Percentiles rank a stretch among this genome's conserved stretches.
Conservation (phyloP, 2,888 invertebrate genomes). For the Oasisia sp. region DNA sequence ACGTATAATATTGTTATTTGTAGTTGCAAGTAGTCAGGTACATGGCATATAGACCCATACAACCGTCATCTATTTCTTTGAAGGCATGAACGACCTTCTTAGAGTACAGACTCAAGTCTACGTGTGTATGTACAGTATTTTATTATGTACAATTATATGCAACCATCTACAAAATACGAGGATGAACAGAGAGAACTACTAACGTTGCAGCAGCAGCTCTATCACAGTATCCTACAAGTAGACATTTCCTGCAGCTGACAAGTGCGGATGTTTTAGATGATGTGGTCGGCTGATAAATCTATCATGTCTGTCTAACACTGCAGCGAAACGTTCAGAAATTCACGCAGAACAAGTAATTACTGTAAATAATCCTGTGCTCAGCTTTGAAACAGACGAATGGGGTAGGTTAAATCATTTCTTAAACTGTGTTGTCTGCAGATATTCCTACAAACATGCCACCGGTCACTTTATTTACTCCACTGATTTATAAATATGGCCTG, state of each 20-base stretch:
- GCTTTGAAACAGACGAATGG: background rate
- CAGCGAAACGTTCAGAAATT: background rate
- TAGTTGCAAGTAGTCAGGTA: no score
- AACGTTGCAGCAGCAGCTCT: background rate
- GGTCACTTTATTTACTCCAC: background rate
- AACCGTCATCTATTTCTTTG: background rate
- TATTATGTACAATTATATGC: conserved; percentile 17
- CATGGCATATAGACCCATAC: no score
- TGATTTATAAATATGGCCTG: background rate
- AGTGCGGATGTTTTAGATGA: background rate
- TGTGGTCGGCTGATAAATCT: background rate
- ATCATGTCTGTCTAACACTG: background rate
- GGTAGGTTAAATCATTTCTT: background rate
- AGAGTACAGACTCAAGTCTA: background rate
- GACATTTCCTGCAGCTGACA: background rate
- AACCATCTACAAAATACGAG: background rate
- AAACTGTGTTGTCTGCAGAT: background rate
- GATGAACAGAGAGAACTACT: background rate
- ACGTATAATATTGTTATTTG: no score
- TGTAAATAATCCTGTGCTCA: background rate
- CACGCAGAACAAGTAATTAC: background rate
- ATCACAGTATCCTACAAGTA: background rate
- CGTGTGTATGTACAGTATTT: conserved; percentile 6
- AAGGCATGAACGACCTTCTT: background rate
- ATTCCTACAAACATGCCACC: background rate